Evolutionary conservation across 2,888 invertebrate species (phyloP).

Genomic region (Cephus pulcher): DNA sequence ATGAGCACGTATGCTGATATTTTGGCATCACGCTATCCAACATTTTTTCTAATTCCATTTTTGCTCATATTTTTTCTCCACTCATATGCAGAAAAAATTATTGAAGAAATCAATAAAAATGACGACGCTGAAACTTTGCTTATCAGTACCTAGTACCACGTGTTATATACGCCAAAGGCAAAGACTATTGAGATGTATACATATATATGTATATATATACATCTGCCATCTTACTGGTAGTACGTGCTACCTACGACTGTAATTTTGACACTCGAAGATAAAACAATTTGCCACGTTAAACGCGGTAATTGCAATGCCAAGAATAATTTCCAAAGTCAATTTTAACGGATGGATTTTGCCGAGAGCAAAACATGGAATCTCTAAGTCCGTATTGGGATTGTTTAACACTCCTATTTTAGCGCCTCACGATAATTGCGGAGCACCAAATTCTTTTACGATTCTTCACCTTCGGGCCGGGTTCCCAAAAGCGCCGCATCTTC

Average conservation of each 20-base stretch:
- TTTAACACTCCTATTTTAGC: constrained; percentile 5
- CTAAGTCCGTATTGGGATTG: background rate
- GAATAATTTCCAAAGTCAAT: constrained; percentile 34
- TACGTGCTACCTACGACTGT: constrained; percentile 12
- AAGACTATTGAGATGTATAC: background rate
- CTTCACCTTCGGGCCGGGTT: constrained; percentile 18
- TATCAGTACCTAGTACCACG: background rate
- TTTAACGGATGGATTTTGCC: background rate
- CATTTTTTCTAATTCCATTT: background rate
- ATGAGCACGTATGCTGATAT: background rate
- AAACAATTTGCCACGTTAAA: constrained; percentile 47
- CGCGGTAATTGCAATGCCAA: constrained; percentile 34
- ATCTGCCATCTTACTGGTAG: background rate
- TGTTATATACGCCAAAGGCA: background rate
- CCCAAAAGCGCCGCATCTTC: background rate
- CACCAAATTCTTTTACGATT: constrained; percentile 34
- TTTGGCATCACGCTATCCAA: background rate
- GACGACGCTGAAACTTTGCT: background rate
- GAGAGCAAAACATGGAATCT: constrained; percentile 3
- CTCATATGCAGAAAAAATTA: background rate
- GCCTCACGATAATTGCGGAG: constrained; percentile 37
- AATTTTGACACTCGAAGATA: constrained; percentile 41
- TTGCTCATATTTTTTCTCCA: background rate
- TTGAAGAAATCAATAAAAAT: background rate
- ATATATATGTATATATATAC: background rate